Base-by-base conservation (phyloP, 2,113 vertebrate species). In the Benitochromis conjunctus region DNA sequence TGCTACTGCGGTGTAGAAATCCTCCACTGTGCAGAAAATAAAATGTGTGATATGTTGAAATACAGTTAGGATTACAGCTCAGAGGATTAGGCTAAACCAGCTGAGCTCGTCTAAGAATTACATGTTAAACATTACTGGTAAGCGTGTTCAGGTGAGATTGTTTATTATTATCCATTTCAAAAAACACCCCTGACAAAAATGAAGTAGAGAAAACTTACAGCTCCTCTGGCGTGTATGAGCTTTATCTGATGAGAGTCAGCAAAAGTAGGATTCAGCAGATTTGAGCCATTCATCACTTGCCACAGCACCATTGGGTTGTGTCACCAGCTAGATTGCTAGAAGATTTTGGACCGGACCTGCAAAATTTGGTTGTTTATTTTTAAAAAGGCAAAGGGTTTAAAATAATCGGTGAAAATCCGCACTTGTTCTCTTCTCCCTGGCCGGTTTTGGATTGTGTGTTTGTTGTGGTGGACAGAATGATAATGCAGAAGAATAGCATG, bases 31-130 rank as follows among this genome's bases (percentile, higher is more conserved):
- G 80, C 81, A 60, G 83, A 55, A 91, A 91, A 91, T 92, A 81
- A 93, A 95, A 92, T 93, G 89, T 89, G 87, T 89, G 86, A 93
- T 91, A 84, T 91, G 83, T 84, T 83, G 79, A 91, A 92, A 91
- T 90, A 87, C 83, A 83, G 78, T 80, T 18, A 80, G 93, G 92
- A 94, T 94, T 94, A 94, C 85, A 92, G 82, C 80, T 19, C 71
- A 48, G 87, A 56, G 87, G 92, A 93, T 94, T 93, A 94, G 91
- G 82, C 82, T 94, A 92, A 94, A 89, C 88, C 88, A 89, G 88
- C 91, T 94, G 91, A 94, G 88, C 91, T 83, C 31, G 19, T 89
- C 85, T 91, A 92, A 94, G 94, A 89, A 90, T 84, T 77, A 46
- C 87, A 91, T 71, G 89, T 89, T 92, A 84, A 93, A 94, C 91